Conservation (phyloP, 2,888 invertebrate genomes). For the Lycophotia porphyrea region DNA sequence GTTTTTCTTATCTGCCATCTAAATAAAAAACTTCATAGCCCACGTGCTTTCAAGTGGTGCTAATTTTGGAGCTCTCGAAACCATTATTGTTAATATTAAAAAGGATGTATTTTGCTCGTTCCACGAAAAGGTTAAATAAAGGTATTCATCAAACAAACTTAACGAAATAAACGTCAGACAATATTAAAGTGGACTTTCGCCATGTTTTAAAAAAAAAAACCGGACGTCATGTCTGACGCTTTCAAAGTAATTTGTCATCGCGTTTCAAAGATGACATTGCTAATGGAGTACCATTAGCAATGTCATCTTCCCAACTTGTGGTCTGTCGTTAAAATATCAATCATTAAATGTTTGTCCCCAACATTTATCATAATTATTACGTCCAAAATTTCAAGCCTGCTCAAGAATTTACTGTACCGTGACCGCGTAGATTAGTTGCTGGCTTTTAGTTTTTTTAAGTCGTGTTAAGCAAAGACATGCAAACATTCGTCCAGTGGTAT, state of each 20-base stretch:
- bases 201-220: slow-evolving; percentile 28
- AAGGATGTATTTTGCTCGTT: not conserved
- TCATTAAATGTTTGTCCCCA: slow-evolving; percentile 60
- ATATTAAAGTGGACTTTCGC: slow-evolving; percentile 8
- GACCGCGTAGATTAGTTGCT: not conserved
- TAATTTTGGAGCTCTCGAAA: slow-evolving; percentile 25
- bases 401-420: slow-evolving; percentile 30
- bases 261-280: too few species aligned
- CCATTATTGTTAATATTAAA: slow-evolving; percentile 3
- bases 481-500: slow-evolving; percentile 54
- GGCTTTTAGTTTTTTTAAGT: slow-evolving; percentile 19
- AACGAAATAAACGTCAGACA: slow-evolving; percentile 21
- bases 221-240: slow-evolving; percentile 34
- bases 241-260: slow-evolving; percentile 60
- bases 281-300: slow-evolving; percentile 64
- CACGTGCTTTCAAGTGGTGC: slow-evolving; percentile 38
- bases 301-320: slow-evolving; percentile 58
- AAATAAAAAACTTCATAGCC: slow-evolving; percentile 32
- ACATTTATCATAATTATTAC: slow-evolving; percentile 61
- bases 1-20: slow-evolving; percentile 36
- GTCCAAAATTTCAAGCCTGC: slow-evolving; percentile 30
- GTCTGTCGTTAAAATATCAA: slow-evolving; percentile 64
- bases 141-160: not conserved
- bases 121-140: not conserved
- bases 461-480: slow-evolving; percentile 65